Base-by-base conservation (phyloP, 2,888 invertebrate genomes). In the Siphonodentalium dalli region DNA sequence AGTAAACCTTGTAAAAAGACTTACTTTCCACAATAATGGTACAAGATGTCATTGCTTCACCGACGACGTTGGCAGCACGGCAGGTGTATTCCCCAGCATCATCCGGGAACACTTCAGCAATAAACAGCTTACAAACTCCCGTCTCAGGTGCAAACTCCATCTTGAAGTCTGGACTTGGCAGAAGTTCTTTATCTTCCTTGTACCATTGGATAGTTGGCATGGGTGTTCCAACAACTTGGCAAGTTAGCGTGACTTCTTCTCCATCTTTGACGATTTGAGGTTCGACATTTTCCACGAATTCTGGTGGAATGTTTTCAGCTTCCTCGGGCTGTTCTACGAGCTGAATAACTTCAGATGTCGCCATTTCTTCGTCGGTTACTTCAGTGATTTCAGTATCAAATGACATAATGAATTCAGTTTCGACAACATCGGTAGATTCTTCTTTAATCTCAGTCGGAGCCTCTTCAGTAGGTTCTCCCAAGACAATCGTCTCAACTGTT, bases 11-110 rank as follows among this genome's bases (percentile, higher is more conserved):
- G n/a, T n/a, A n/a, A n/a, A n/a, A n/a, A 11, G 8, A 56, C 64
- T 64, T 62, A 75, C 76, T 65, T 68, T 77, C 71, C 5, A 80
- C 76, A 49, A 75, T 63, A 20, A 80, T 64, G 38, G 68, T 72
- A n/a, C 75, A 75, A 33, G 75, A 68, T 20, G 96, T 95, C 8
- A 93, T 92, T 18, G 96, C 93, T 85, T 96, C 95, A 4, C 99
- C 99, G 26, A 94, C 87, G 76, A 92, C 92, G 81, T 98, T 99
- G 47, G 91, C 89, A 1, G 97, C 97, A 81, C 92, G 91, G 74
- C 96, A 96, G 8, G 93, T 93, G 79, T 96, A 97, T 1, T 95
- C 92, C 18, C 97, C 98, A 3, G 93, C 93, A 84, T 99, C 99
- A 71, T 91, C 91, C 15, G 98, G 93, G 81, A 97, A 97, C 8